Conservation (phyloP, 2,113 vertebrate species). For the Globicephala melas region DNA sequence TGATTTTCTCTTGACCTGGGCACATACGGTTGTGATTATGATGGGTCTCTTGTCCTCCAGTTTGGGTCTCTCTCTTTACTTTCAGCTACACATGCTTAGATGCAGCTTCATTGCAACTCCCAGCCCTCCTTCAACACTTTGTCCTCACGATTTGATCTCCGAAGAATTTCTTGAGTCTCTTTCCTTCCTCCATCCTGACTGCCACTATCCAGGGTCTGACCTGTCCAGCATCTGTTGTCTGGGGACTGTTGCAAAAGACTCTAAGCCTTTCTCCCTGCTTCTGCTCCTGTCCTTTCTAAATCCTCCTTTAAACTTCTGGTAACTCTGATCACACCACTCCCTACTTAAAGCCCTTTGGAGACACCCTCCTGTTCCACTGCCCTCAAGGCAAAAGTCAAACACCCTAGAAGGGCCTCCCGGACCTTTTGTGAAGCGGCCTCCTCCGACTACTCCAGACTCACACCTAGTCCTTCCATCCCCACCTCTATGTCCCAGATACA, state of each 20-base stretch:
- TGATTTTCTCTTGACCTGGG: neutral
- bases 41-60: too few relatives aligned
- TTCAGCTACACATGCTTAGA: neutral
- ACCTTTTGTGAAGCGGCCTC: neutral
- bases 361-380: neutral
- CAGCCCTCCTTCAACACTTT: neutral
- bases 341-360: neutral
- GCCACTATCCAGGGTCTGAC: neutral
- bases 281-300: neutral
- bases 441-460: neutral
- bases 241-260: neutral
- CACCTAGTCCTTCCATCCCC: neutral
- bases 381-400: neutral
- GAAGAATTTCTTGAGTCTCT: neutral
- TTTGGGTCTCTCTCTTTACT: too few relatives aligned
- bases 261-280: neutral
- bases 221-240: neutral
- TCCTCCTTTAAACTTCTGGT: neutral
- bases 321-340: neutral
- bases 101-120: neutral
- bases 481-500: neutral
- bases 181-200: neutral
- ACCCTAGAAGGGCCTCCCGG: neutral
- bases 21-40: fast-evolving
- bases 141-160: neutral